Evolutionary conservation across 2,888 invertebrate genomes (phyloP).

Genomic region (Hemicrepidius hirtus): DNA sequence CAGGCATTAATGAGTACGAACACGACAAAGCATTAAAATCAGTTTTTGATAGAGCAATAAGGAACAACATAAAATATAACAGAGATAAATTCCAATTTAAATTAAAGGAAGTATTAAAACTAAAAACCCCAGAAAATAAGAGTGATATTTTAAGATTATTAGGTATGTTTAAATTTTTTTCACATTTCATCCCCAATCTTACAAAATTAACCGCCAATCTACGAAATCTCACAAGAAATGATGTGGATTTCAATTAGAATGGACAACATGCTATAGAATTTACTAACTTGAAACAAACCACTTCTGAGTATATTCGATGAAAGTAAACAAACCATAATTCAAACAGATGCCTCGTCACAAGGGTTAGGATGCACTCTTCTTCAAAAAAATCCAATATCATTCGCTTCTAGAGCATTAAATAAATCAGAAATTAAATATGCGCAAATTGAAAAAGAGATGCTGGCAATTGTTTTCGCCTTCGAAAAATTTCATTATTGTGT

Average conservation of each 20-base stretch:
- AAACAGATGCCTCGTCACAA: constrained; percentile 54
- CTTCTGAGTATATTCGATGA: too few relatives aligned
- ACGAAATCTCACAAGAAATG: constrained; percentile 56
- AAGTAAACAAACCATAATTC: constrained; percentile 52
- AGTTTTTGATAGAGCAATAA: constrained; percentile 41
- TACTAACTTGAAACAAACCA: constrained; percentile 55
- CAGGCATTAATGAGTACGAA: constrained; percentile 50
- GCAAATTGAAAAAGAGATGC: constrained; percentile 59
- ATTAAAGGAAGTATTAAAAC: too few relatives aligned
- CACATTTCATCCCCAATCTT: constrained; percentile 54
- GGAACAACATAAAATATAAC: background rate
- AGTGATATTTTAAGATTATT: constrained; percentile 58
- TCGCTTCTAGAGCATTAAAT: constrained; percentile 59
- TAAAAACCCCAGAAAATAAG: constrained; percentile 53
- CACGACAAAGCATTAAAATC: constrained; percentile 51
- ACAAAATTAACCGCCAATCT: constrained; percentile 49
- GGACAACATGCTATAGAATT: constrained; percentile 50
- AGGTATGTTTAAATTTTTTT: constrained; percentile 59
- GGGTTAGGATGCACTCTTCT: constrained; percentile 54
- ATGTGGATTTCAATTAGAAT: constrained; percentile 54
- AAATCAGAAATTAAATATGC: constrained; percentile 48
- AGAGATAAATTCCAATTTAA: background rate
- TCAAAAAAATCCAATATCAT: constrained; percentile 56
- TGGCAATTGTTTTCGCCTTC: constrained; percentile 50
- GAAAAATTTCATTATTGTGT: constrained; percentile 55